Percentiles rank a stretch among this genome's conserved stretches.
Conservation (phyloP, 2,888 invertebrate genomes). For the Ephialtes manifestator region DNA sequence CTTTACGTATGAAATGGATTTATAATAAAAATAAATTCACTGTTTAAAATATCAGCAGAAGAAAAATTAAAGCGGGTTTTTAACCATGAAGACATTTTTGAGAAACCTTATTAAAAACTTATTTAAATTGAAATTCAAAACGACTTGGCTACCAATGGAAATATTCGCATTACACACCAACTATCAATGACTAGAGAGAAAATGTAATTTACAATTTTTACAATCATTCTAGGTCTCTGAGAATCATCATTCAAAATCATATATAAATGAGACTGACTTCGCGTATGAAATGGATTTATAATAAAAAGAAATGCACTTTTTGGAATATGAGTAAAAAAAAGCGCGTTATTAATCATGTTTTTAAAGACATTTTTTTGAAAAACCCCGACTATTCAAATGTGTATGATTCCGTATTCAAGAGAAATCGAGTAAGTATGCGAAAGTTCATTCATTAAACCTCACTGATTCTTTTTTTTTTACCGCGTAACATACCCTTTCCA, state of each 20-base stretch:
- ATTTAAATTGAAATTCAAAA: too few relatives aligned
- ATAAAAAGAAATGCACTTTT: background rate
- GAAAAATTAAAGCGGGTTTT: too few relatives aligned
- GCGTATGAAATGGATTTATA: background rate
- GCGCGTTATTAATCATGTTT: too few relatives aligned
- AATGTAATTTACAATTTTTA: background rate
- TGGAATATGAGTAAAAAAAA: too few relatives aligned
- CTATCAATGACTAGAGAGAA: background rate
- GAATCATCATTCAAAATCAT: background rate
- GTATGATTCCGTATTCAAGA: background rate
- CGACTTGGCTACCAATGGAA: background rate
- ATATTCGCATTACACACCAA: background rate
- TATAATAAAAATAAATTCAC: background rate
- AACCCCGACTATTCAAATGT: background rate
- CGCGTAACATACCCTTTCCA: background rate
- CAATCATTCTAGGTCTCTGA: background rate
- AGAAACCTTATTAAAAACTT: too few relatives aligned
- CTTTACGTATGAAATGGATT: background rate
- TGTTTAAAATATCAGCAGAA: too few relatives aligned
- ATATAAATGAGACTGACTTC: too few relatives aligned
- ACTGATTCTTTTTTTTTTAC: background rate
- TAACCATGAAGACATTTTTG: background rate
- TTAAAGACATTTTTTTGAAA: background rate
- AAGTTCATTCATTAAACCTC: background rate
- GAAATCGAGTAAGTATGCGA: background rate